Evolutionary conservation across 2,797 vertebrate genomes (phyloP).

Genomic region (Pseudomugil tenellus): DNA sequence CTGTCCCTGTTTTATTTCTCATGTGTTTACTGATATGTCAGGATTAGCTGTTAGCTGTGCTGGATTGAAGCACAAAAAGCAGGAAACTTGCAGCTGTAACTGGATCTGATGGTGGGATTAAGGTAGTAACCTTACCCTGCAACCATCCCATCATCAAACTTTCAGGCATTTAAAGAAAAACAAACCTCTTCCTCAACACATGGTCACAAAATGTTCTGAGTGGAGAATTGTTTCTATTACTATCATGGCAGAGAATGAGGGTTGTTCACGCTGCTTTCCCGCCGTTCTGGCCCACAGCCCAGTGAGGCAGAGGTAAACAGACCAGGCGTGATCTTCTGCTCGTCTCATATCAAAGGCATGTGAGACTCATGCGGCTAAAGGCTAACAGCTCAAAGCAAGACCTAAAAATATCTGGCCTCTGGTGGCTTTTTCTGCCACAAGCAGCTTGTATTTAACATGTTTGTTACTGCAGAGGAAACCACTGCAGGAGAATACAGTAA

Average conservation of each 20-base stretch:
- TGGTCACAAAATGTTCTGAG: neutral
- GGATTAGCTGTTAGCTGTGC: too few species aligned
- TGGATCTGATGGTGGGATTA: conserved; percentile 19
- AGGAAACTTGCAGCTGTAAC: neutral
- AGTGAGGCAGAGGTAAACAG: conserved; percentile 63
- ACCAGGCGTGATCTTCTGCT: conserved; percentile 1
- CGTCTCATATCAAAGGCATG: conserved; percentile 14
- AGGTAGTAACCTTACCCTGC: conserved; percentile 10
- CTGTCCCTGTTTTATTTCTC: neutral
- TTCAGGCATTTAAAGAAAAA: neutral
- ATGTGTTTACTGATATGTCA: neutral
- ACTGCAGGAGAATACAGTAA: neutral
- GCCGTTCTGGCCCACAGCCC: conserved; percentile 30
- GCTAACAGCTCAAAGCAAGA: neutral
- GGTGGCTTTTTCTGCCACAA: neutral
- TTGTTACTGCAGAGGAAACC: neutral
- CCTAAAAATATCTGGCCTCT: conserved; percentile 42
- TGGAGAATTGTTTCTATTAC: neutral
- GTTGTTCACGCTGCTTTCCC: neutral
- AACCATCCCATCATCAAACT: conserved; percentile 1
- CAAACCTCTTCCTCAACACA: neutral
- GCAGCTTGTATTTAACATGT: neutral
- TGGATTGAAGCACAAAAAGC: neutral
- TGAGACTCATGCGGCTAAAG: conserved; percentile 24
- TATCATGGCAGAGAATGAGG: neutral